Percentiles rank a stretch among this genome's conserved stretches.
Evolutionary conservation across 2,113 vertebrate species (phyloP).

Genomic region (Manacus vitellinus): DNA sequence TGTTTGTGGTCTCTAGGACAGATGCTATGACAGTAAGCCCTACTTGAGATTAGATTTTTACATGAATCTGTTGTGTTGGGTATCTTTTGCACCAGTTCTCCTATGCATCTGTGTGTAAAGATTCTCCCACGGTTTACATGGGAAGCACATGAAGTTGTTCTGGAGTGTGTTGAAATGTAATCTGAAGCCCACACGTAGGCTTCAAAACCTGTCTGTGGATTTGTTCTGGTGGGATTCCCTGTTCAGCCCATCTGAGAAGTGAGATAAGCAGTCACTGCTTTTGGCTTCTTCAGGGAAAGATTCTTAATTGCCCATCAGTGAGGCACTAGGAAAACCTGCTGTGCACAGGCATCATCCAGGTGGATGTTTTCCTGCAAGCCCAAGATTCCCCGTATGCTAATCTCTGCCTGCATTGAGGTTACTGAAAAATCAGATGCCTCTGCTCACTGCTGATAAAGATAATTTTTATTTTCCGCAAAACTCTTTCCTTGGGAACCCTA

Average conservation of each 20-base stretch:
- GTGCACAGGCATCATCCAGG: neutral
- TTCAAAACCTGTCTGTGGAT: neutral
- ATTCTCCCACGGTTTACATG: neutral
- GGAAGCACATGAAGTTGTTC: neutral
- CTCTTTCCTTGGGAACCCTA: neutral
- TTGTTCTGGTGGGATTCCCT: neutral
- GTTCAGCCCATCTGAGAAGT: neutral
- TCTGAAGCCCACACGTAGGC: neutral
- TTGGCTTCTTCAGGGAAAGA: neutral
- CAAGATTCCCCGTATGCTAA: neutral
- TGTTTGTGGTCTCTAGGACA: neutral
- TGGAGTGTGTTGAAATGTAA: neutral
- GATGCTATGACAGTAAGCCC: neutral
- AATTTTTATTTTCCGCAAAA: neutral
- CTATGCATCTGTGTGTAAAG: neutral
- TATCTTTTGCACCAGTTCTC: neutral
- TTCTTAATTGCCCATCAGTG: neutral
- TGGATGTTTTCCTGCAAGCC: neutral
- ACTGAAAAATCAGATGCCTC: neutral
- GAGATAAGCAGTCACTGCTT: neutral
- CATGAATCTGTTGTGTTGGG: neutral
- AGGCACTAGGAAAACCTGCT: neutral
- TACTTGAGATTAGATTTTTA: neutral
- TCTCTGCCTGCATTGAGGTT: neutral
- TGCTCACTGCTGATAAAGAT: neutral